Evolutionary conservation across 2,888 invertebrate species (phyloP).

Genomic region (Latheticus oryzae): DNA sequence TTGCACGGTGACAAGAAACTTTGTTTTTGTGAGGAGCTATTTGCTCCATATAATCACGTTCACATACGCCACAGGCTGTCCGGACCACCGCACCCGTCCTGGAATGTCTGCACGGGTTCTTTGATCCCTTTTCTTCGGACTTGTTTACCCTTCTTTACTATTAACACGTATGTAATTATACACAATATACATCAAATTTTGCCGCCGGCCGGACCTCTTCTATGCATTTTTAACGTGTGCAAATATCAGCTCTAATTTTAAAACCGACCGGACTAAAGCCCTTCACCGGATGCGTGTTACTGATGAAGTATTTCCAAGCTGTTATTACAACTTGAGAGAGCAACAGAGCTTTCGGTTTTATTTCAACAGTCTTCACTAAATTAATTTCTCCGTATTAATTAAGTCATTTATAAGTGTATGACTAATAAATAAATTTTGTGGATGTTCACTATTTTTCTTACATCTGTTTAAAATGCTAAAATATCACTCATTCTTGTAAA

Average conservation of each 20-base stretch:
- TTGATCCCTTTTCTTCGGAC: slow-evolving; percentile 56
- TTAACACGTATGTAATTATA: slow-evolving; percentile 62
- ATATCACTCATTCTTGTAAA: too few species aligned
- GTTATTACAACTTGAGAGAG: too few species aligned
- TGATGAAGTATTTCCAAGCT: too few species aligned
- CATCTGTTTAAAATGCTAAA: too few species aligned
- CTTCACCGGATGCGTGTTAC: slow-evolving; percentile 20
- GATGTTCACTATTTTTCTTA: too few species aligned
- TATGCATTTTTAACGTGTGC: slow-evolving; percentile 39
- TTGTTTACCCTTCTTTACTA: slow-evolving; percentile 57
- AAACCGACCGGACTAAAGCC: slow-evolving; percentile 28
- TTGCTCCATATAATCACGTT: slow-evolving; percentile 59
- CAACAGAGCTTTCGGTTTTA: too few species aligned
- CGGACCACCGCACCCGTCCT: slow-evolving; percentile 54
- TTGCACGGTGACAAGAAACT: slow-evolving; percentile 51
- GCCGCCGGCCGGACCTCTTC: slow-evolving; percentile 39
- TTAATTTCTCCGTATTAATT: too few species aligned
- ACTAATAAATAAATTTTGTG: too few species aligned
- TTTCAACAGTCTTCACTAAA: too few species aligned
- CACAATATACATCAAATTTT: slow-evolving; percentile 50
- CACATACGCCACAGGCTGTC: slow-evolving; percentile 58
- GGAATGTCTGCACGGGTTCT: slow-evolving; percentile 60
- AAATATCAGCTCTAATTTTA: slow-evolving; percentile 34
- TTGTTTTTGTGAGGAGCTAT: slow-evolving; percentile 47
- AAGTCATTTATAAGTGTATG: too few species aligned